Percentiles rank a stretch among this genome's conserved stretches.
Evolutionary conservation across 1,140 invertebrate genomes (phyloP).

Genomic region (Halictus rubicundus): DNA sequence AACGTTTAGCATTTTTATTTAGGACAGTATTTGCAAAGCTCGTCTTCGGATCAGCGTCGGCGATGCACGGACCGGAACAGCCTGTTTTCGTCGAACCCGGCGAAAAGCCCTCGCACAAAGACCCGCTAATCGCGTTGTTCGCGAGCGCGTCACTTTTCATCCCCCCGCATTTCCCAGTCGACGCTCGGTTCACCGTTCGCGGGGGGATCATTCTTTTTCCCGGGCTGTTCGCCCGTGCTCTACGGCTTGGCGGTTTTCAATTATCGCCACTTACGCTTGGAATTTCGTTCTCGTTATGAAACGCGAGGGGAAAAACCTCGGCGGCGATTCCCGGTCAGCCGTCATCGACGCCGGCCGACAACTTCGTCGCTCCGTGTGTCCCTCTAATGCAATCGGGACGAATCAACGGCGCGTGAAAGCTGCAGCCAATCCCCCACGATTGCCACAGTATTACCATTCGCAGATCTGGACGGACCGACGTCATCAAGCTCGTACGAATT

Average conservation of each 20-base stretch:
- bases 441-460: too few relatives aligned
- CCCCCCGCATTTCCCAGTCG: slow-evolving; percentile 16
- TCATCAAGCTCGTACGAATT: too few relatives aligned
- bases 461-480: too few relatives aligned
- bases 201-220: slow-evolving; percentile 37
- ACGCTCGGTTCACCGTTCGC: slow-evolving; percentile 20
- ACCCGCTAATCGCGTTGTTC: background rate
- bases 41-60: too few relatives aligned
- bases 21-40: too few relatives aligned
- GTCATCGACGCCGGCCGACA: slow-evolving; percentile 51
- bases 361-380: slow-evolving; percentile 29
- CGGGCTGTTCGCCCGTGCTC: background rate
- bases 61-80: too few relatives aligned
- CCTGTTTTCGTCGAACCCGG: too few relatives aligned
- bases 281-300: slow-evolving; percentile 49
- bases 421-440: too few relatives aligned
- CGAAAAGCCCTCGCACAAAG: too few relatives aligned
- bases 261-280: slow-evolving; percentile 42
- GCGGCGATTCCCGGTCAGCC: slow-evolving; percentile 45
- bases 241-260: slow-evolving; percentile 32
- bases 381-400: slow-evolving; percentile 32
- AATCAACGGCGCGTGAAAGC: slow-evolving; percentile 17
- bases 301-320: background rate
- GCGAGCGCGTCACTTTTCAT: background rate
- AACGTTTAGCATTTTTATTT: too few relatives aligned